Percentiles rank a stretch among this genome's conserved stretches.
These are phyloP conservation scores for Muricea muricata DNA, from an alignment of 92 coral and sea anemone species.

Conservation along the genomic window DNA sequence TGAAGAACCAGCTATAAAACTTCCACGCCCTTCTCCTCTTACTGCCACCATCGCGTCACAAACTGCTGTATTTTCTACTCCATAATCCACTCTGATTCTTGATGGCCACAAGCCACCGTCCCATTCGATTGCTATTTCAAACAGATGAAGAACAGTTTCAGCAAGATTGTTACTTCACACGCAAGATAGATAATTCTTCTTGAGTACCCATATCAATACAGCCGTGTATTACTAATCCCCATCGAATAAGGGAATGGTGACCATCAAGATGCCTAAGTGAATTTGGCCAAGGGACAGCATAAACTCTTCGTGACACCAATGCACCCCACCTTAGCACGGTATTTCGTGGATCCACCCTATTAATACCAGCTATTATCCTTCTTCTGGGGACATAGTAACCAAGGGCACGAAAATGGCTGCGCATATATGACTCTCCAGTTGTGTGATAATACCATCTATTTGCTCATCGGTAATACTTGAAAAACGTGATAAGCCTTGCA, in stretches of 20 bases:
- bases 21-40: slow-evolving; percentile 57
- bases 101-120: slow-evolving; percentile 48
- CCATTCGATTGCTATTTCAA: slow-evolving; percentile 25
- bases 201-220: slow-evolving; percentile 66
- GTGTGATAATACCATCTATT: slow-evolving; percentile 53
- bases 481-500: slow-evolving; percentile 52
- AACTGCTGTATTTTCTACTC: slow-evolving; percentile 28
- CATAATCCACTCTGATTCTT: slow-evolving; percentile 28
- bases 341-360: slow-evolving; percentile 62
- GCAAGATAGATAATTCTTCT: slow-evolving; percentile 35
- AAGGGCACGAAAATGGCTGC: slow-evolving; percentile 6
- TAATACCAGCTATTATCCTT: slow-evolving; percentile 46
- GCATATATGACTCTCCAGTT: slow-evolving; percentile 21
- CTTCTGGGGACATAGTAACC: slow-evolving; percentile 60
- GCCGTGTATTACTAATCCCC: slow-evolving; percentile 57
- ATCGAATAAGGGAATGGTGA: slow-evolving; percentile 70
- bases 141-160: slow-evolving; percentile 9
- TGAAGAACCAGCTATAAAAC: slow-evolving; percentile 80
- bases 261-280: slow-evolving; percentile 72
- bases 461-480: slow-evolving; percentile 68
- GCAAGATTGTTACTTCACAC: slow-evolving; percentile 22
- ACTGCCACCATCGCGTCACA: slow-evolving; percentile 34
- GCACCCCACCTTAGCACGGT: slow-evolving; percentile 63
- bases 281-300: slow-evolving; percentile 64
- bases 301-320: slow-evolving; percentile 50